These are phyloP conservation scores for Leucophenga varia DNA, from an alignment of 1,140 invertebrate genomes.

Conservation along the genomic window DNA sequence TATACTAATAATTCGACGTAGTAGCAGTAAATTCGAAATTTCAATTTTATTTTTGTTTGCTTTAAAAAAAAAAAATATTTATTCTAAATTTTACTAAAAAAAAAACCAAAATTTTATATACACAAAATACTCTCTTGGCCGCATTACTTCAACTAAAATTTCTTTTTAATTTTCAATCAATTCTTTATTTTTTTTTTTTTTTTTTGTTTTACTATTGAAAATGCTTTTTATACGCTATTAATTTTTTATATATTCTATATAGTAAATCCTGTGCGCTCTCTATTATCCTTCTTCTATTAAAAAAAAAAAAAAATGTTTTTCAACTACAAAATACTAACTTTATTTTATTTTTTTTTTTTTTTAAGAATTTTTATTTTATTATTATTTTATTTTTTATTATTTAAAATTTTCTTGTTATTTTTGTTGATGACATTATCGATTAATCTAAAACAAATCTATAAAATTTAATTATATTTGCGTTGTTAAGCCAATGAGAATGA, in stretches of 20 bases:
- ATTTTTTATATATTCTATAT: too few relatives aligned
- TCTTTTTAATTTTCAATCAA: conserved; percentile 4
- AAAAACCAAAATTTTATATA: too few relatives aligned
- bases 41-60: too few relatives aligned
- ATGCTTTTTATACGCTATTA: too few relatives aligned
- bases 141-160: background rate
- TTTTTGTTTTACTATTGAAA: conserved; percentile 3
- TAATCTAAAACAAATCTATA: conserved; percentile 40
- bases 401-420: conserved; percentile 29
- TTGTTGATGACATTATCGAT: conserved; percentile 39
- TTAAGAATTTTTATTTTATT: conserved; percentile 10
- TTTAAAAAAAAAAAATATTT: too few relatives aligned
- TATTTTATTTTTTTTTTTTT: conserved; percentile 9
- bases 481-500: conserved; percentile 56
- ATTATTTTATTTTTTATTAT: conserved; percentile 31
- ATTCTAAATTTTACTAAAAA: too few relatives aligned
- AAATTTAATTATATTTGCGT: conserved; percentile 55
- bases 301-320: too few relatives aligned
- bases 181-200: conserved; percentile 7
- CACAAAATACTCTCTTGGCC: too few relatives aligned
- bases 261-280: too few relatives aligned
- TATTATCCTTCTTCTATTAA: too few relatives aligned
- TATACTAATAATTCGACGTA: too few relatives aligned
- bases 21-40: too few relatives aligned
- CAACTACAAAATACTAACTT: background rate